Evolutionary conservation across 2,797 vertebrate genomes (phyloP), one percentile per base, ranked within the genome.

Genomic region (Rhodeus uyekii): DNA sequence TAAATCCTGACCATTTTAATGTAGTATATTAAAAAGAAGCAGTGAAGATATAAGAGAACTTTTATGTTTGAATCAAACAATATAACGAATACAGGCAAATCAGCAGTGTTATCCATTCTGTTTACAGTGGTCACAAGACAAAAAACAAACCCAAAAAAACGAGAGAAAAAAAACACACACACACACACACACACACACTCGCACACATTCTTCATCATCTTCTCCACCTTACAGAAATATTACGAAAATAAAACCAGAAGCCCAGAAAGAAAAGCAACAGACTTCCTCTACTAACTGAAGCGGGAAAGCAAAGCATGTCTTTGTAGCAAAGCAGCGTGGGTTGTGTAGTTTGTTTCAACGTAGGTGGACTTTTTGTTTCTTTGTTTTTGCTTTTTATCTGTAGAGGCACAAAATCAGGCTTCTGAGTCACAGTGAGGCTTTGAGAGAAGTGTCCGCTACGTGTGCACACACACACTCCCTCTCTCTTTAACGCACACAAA

Each of bases 371-470:
- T 53, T 65, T 78, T 38, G 4, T 38, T 38, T 44, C 38, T 67
- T 79, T 76, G 79, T 18, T 80, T 88, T 64, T 67, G 65, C 80
- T 77, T 85, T 44, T 77, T 89, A 86, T 78, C 80, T 84, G 84
- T 76, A 88, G 58, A 92, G 91, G 91, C 91, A 93, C 92, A 91
- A 85, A 82, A 88, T 88, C 92, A 93, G 92, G 91, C 87, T 89
- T 86, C 87, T 81, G 78, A 81, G 81, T 88, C 87, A 88, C 84
- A 86, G 87, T 88, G 87, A 87, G 80, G 84, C 86, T 83, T 88
- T 79, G 82, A 86, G 83, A 84, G 73, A 86, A 86, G 84, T 82
- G 84, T 87, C 84, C 84, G 82, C 86, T 85, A 87, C 72, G 79
- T 80, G 79, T 86, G 81, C 78, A 22, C 58, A 18, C 65, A 14